Evolutionary conservation across 1,140 invertebrate species (phyloP), one percentile per base, ranked within the genome.

Genomic region (Capitella teleta): DNA sequence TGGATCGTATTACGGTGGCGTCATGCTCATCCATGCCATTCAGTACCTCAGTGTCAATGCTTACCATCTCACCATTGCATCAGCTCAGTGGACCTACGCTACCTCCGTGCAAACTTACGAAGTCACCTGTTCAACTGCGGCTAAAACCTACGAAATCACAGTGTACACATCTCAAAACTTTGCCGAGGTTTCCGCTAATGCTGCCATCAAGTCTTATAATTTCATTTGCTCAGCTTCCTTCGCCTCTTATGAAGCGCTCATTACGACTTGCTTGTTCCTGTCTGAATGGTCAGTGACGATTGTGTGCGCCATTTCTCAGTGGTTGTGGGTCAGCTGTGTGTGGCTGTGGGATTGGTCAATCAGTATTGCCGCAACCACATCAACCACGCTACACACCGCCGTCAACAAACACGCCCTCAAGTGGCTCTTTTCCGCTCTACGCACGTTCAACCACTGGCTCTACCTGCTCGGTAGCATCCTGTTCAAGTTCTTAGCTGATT

Each of bases 1-100:
- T n/a, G 45, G 45, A 40, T 47, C 45, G n/a, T 47, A 47, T 21
- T 10, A 47, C 8, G 45, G 45, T 5, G 12, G n/a, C 36, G 45
- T 32, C 12, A 5, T 40, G 30, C 10, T 32, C 3, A 32, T 5
- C 5, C 12, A 47, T 30, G 45, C 28, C 5, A 47, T 19, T 5
- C 5, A 34, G 16, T n/a, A 26, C 10, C n/a, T 47, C 8, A n/a
- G 28, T 10, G 19, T 14, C 10, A 16, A 16, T 10, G 18, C 45
- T n/a, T 47, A 32, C 21, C 14, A 47, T n/a, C n/a, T n/a, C n/a
- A n/a, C n/a, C n/a, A n/a, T n/a, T 8, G 6, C 19, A 25, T 12
- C 8, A 4, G 6, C 25, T 19, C 6, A 19, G 4, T 21, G 43
- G 43, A 26, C 43, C n/a, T 16, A 45, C 10, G n/a, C 25, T 5